phyloP scores from a whole-genome alignment of 2,113 vertebrate species.

The Lontra canadensis region DNA sequence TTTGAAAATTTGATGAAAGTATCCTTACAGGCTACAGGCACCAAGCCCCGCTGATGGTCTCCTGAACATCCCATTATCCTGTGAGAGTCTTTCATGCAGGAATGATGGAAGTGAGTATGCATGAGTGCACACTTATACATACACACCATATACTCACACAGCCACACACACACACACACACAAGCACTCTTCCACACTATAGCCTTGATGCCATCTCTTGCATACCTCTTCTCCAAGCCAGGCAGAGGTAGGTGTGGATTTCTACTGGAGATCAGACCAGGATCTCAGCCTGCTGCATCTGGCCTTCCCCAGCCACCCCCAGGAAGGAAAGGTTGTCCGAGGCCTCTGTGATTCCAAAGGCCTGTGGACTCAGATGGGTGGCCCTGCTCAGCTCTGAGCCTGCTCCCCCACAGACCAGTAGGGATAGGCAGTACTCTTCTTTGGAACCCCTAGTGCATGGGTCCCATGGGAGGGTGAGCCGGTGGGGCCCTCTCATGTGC shows the following conservation, averaged over 20 bases:
- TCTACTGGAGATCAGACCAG: background rate
- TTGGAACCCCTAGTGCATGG: background rate
- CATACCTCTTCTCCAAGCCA: background rate
- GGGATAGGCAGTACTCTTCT: background rate
- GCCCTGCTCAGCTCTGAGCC: background rate
- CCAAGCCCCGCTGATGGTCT: background rate
- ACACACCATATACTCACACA: too few species aligned
- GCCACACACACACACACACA: background rate
- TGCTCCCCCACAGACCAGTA: background rate
- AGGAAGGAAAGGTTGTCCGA: background rate
- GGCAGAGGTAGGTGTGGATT: background rate
- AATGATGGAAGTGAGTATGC: background rate
- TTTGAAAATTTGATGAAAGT: background rate
- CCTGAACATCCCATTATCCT: background rate
- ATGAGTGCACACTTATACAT: background rate
- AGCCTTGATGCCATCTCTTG: background rate
- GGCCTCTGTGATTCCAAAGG: background rate
- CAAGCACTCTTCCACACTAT: background rate
- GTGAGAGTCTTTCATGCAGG: too few species aligned
- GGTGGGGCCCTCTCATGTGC: too few species aligned
- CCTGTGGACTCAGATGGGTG: too few species aligned
- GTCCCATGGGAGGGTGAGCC: background rate
- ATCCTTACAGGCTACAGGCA: background rate
- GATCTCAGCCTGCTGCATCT: background rate
- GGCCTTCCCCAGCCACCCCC: background rate